Evolutionary conservation across 2,888 invertebrate species (phyloP).

Genomic region (Stegana nigrithorax): DNA sequence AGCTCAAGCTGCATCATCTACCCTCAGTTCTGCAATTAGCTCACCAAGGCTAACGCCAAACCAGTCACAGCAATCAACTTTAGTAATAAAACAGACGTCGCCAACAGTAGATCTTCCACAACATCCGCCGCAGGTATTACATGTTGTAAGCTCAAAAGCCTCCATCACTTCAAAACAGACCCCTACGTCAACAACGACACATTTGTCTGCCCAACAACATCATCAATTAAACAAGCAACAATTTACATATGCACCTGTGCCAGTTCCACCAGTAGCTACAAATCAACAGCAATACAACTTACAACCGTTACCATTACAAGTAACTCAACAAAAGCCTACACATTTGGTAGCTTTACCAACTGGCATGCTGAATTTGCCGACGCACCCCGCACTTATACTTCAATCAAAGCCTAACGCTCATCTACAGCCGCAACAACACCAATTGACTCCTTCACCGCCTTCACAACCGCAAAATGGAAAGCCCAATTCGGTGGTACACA

Average conservation of each 20-base stretch:
- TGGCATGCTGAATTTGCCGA: constrained; percentile 56
- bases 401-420: constrained; percentile 55
- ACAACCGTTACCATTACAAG: constrained; percentile 33
- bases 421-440: constrained; percentile 60
- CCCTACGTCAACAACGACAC: constrained; percentile 23
- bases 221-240: constrained; percentile 31
- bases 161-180: constrained; percentile 40
- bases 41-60: constrained; percentile 45
- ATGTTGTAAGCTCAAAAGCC: constrained; percentile 62
- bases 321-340: constrained; percentile 49
- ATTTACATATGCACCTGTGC: constrained; percentile 40
- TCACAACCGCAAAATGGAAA: constrained; percentile 47
- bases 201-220: constrained; percentile 35
- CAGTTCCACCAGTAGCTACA: constrained; percentile 43
- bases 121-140: constrained; percentile 53
- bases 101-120: constrained; percentile 38
- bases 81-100: constrained; percentile 59
- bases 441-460: constrained; percentile 60
- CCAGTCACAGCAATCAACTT: constrained; percentile 50
- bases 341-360: constrained; percentile 48
- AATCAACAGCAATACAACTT: constrained; percentile 50
- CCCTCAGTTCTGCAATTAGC: constrained; percentile 47
- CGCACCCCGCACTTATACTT: constrained; percentile 51
- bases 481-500: constrained; percentile 63
- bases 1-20: constrained; percentile 57